A percentile compares a stretch with the other conserved stretches of the same genome.
Evolutionary conservation across 2,797 vertebrate species (phyloP).

Genomic region (Poeciliopsis presidionis): DNA sequence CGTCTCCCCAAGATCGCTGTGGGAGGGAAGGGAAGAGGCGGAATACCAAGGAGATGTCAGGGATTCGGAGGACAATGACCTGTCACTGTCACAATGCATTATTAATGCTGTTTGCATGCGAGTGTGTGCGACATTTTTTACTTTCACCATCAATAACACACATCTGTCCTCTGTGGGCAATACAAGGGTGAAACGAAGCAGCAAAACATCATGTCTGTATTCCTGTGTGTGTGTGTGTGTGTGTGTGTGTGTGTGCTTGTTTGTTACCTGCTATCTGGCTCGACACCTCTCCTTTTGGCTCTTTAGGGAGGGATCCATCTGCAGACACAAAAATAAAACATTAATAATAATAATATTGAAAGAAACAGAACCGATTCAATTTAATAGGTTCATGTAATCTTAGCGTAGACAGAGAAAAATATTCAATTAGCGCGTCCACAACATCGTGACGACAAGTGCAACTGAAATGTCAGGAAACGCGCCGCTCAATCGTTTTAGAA

Average conservation of each 20-base stretch:
- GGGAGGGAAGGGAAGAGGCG: conserved; percentile 2
- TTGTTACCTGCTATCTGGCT: conserved; percentile 77
- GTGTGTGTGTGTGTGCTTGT: not conserved
- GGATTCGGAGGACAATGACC: conserved; percentile 45
- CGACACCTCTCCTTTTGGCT: conserved; percentile 78
- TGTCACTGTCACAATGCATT: conserved; percentile 45
- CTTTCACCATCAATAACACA: conserved; percentile 9
- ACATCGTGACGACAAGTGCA: not conserved
- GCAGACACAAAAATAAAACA: conserved; percentile 20
- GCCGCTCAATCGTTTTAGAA: not conserved
- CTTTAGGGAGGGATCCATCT: conserved; percentile 79
- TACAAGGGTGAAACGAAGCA: not conserved
- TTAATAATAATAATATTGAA: conserved; percentile 1
- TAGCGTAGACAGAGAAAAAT: not conserved
- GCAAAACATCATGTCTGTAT: not conserved
- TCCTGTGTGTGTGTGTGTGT: not conserved
- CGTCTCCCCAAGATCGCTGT: not conserved
- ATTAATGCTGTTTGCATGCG: conserved; percentile 10
- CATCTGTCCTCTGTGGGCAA: not conserved
- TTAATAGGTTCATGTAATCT: not conserved
- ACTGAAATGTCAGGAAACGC: not conserved
- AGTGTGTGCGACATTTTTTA: not conserved
- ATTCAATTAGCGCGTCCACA: not conserved
- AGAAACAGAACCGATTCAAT: not conserved
- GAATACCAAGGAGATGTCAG: conserved; percentile 27